A percentile compares a stretch with the other conserved stretches of the same genome.
These are phyloP conservation scores for Drosophila infuscata DNA, from an alignment of 2,888 invertebrate species.

Conservation along the genomic window DNA sequence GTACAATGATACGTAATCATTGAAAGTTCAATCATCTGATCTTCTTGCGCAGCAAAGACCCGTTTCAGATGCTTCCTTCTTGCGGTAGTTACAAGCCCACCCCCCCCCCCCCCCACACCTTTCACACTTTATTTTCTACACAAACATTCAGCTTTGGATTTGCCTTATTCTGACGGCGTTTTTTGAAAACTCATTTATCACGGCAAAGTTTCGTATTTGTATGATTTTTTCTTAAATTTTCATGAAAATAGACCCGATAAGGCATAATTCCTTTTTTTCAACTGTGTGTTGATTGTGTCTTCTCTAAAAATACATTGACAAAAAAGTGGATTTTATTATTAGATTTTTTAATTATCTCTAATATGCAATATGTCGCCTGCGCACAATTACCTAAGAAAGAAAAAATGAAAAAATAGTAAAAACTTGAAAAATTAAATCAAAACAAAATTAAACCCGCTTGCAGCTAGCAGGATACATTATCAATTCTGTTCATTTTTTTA, in stretches of 20 bases:
- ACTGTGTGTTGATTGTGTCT: constrained; percentile 5
- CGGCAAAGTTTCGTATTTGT: constrained; percentile 3
- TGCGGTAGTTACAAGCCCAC: background rate
- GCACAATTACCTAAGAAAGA: constrained; percentile 52
- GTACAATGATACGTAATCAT: constrained; percentile 7
- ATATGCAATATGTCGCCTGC: constrained; percentile 56
- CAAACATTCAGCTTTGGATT: constrained; percentile 17
- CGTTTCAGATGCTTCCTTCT: too few relatives aligned
- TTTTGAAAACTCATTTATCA: constrained; percentile 14
- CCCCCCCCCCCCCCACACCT: too few relatives aligned
- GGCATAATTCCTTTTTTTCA: constrained; percentile 17
- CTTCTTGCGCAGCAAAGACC: constrained; percentile 3
- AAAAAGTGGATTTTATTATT: constrained; percentile 52
- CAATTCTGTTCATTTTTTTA: constrained; percentile 25
- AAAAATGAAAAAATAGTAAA: background rate
- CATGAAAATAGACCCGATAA: constrained; percentile 44
- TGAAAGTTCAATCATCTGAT: constrained; percentile 21
- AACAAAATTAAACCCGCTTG: constrained; percentile 39
- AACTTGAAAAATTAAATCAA: constrained; percentile 12
- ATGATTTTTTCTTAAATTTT: constrained; percentile 26
- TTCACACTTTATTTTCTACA: background rate
- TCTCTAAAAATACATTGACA: constrained; percentile 52
- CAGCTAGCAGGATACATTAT: constrained; percentile 45
- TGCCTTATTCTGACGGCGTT: background rate
- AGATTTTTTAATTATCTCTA: constrained; percentile 24